Evolutionary conservation across 2,797 vertebrate species (phyloP).

Genomic region (Gymnodraco acuticeps): DNA sequence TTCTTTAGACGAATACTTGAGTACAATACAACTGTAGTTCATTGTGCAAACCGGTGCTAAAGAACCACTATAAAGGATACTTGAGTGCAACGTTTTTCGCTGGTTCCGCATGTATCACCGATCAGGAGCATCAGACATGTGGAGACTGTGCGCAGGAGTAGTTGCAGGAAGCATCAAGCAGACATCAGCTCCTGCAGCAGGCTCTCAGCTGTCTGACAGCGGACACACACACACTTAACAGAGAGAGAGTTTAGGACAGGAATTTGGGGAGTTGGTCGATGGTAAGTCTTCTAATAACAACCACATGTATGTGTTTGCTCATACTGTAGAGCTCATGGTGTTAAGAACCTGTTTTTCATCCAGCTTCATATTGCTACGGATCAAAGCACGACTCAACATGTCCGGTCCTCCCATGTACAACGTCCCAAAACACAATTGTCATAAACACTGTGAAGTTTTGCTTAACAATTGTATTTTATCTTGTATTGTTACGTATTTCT

Average conservation of each 20-base stretch:
- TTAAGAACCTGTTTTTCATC: conserved; percentile 71
- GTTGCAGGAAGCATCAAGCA: neutral
- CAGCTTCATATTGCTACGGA: conserved; percentile 53
- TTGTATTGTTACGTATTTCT: neutral
- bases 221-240: conserved; percentile 22
- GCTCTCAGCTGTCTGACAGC: conserved; percentile 21
- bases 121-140: neutral
- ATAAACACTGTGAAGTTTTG: neutral
- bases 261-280: conserved; percentile 68
- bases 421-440: neutral
- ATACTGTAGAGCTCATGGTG: conserved; percentile 41
- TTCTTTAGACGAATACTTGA: too few species aligned
- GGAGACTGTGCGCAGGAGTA: neutral
- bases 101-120: neutral
- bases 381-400: conserved; percentile 78
- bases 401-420: conserved; percentile 47
- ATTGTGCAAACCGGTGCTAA: too few species aligned
- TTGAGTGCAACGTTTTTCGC: neutral
- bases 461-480: neutral
- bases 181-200: conserved; percentile 3
- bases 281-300: conserved; percentile 82
- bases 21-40: too few species aligned
- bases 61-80: too few species aligned
- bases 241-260: conserved; percentile 41
- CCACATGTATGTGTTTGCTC: conserved; percentile 59